Evolutionary conservation across 2,888 invertebrate genomes (phyloP).

Genomic region (Coremacera marginata): DNA sequence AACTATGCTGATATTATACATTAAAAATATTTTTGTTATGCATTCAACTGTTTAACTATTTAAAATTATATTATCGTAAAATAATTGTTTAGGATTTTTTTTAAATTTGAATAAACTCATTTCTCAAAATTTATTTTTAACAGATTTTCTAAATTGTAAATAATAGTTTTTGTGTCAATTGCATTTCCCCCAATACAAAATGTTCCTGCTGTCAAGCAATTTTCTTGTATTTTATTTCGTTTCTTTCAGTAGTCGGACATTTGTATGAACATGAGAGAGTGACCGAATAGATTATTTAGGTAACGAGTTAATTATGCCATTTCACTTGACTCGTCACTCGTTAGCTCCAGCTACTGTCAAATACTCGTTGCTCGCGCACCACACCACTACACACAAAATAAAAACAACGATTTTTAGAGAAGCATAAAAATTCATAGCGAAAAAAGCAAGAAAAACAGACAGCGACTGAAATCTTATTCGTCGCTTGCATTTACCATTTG

Average conservation of each 20-base stretch:
- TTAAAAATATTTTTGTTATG: no score
- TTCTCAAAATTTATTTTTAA: neutral
- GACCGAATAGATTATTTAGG: slow-evolving; percentile 14
- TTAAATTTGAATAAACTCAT: neutral
- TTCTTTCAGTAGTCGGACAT: slow-evolving; percentile 18
- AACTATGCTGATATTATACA: neutral
- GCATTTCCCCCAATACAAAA: neutral
- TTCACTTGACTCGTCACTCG: slow-evolving; percentile 39
- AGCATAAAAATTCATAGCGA: slow-evolving; percentile 58
- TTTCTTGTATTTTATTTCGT: neutral
- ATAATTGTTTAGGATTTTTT: neutral
- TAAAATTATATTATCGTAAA: no score
- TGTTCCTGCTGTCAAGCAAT: slow-evolving; percentile 26
- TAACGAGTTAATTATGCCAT: slow-evolving; percentile 15
- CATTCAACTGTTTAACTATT: no score
- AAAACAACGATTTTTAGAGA: slow-evolving; percentile 53
- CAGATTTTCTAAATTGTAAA: neutral
- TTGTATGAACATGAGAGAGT: slow-evolving; percentile 28
- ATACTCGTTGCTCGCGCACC: slow-evolving; percentile 42
- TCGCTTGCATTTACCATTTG: slow-evolving; percentile 65
- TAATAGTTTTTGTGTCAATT: neutral
- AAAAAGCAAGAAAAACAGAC: slow-evolving; percentile 66
- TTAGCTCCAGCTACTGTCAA: slow-evolving; percentile 20
- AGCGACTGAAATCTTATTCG: slow-evolving; percentile 64
- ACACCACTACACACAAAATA: slow-evolving; percentile 47